A percentile compares a stretch with the other conserved stretches of the same genome.
Evolutionary conservation across 2,113 vertebrate species (phyloP).

Genomic region (Plecturocebus donacophilus): DNA sequence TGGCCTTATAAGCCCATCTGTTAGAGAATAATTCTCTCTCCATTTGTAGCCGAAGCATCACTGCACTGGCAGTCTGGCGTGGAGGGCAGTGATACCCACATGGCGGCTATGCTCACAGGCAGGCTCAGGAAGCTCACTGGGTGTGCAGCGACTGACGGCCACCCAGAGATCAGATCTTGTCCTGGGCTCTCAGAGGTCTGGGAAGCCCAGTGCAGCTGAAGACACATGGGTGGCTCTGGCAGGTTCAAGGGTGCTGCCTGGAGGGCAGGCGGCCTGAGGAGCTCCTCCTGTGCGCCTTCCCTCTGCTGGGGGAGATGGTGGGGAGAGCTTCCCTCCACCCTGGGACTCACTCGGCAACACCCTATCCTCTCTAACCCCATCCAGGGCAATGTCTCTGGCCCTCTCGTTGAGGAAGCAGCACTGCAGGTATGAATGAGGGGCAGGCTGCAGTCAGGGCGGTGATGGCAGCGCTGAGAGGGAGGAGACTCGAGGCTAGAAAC

Average conservation of each 20-base stretch:
- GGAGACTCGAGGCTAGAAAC: rapidly evolving
- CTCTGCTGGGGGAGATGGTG: not conserved
- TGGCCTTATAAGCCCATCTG: not conserved
- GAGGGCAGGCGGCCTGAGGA: not conserved
- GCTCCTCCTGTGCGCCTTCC: rapidly evolving
- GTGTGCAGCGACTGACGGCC: rapidly evolving
- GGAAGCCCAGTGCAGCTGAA: not conserved
- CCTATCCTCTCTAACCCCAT: too few species aligned
- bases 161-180: rapidly evolving
- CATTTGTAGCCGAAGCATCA: not conserved
- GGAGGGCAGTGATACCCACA: rapidly evolving
- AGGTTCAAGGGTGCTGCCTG: not conserved
- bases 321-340: not conserved
- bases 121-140: rapidly evolving
- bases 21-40: too few species aligned
- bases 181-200: not conserved
- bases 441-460: not conserved
- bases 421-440: rapidly evolving
- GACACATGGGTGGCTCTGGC: rapidly evolving
- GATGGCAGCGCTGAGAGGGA: rapidly evolving
- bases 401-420: rapidly evolving
- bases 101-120: not conserved
- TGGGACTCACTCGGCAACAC: too few species aligned
- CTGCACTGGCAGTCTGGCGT: rapidly evolving
- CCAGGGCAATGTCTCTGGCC: not conserved